Percentiles rank a stretch among this genome's conserved stretches.
phyloP scores from a whole-genome alignment of 2,888 invertebrate species.

The Carabus problematicus region DNA sequence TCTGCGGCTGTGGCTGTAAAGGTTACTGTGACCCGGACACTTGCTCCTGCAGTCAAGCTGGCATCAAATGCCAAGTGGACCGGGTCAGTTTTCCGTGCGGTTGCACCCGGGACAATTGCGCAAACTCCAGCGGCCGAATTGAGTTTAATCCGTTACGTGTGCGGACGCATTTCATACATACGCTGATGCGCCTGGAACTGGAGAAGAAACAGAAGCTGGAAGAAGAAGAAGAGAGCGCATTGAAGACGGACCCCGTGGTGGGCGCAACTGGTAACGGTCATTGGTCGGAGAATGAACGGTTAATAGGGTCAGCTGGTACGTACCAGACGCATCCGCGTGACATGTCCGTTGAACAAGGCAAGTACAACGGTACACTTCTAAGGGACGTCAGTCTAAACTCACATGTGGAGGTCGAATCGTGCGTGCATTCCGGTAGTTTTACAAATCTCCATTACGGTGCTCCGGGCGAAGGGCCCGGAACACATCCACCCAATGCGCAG shows the following conservation, averaged over 20 bases:
- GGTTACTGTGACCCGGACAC: constrained; percentile 94
- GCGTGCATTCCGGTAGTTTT: constrained; percentile 71
- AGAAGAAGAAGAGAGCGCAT: constrained; percentile 61
- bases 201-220: constrained; percentile 79
- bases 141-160: constrained; percentile 97
- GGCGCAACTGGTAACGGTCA: constrained; percentile 50
- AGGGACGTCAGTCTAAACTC: constrained; percentile 65
- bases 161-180: constrained; percentile 95
- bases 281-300: constrained; percentile 62
- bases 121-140: constrained; percentile 89
- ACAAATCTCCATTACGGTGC: constrained; percentile 73
- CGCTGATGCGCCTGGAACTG: constrained; percentile 89
- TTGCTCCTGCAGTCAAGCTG: constrained; percentile 92
- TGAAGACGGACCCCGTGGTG: constrained; percentile 57
- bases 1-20: constrained; percentile 92
- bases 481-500: constrained; percentile 49
- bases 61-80: constrained; percentile 98
- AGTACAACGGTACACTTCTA: constrained; percentile 58
- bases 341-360: constrained; percentile 47
- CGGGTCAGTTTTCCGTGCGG: constrained; percentile 96
- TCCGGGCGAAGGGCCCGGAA: constrained; percentile 58
- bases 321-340: constrained; percentile 49
- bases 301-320: constrained; percentile 52
- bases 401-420: constrained; percentile 68
- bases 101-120: constrained; percentile 93